A percentile compares a stretch with the other conserved stretches of the same genome.
Evolutionary conservation across 2,113 vertebrate species (phyloP).

Genomic region (Pyxicephalus adspersus): DNA sequence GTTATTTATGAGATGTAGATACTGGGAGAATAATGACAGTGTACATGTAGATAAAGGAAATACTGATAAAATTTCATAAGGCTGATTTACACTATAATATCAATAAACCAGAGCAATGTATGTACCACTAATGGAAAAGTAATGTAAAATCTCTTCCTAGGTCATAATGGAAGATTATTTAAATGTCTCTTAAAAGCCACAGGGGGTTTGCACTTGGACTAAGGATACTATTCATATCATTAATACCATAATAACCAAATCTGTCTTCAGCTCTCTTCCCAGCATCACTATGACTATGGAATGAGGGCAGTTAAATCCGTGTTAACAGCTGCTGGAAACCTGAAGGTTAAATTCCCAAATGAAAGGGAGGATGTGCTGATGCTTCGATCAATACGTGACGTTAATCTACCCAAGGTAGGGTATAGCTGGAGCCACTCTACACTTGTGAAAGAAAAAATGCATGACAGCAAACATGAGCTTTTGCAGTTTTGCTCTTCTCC

Average conservation of each 20-base stretch:
- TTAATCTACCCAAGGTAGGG: conserved; percentile 69
- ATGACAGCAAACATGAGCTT: conserved; percentile 30
- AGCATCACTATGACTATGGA: conserved; percentile 62
- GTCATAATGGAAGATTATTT: too few species aligned
- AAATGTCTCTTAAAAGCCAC: too few species aligned
- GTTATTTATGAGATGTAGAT: too few species aligned
- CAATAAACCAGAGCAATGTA: too few species aligned
- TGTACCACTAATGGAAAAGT: too few species aligned
- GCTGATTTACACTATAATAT: too few species aligned
- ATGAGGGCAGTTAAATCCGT: conserved; percentile 65
- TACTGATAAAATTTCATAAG: too few species aligned
- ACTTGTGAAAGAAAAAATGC: conserved; percentile 9
- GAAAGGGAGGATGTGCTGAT: conserved; percentile 58
- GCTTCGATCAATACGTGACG: conserved; percentile 59
- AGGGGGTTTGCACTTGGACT: too few species aligned
- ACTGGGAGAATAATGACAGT: too few species aligned
- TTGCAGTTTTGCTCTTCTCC: conserved; percentile 19
- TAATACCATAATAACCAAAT: not conserved
- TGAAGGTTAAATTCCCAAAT: conserved; percentile 66
- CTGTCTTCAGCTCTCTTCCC: conserved; percentile 45
- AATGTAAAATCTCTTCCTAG: too few species aligned
- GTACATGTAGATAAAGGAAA: too few species aligned
- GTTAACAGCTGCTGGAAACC: conserved; percentile 62
- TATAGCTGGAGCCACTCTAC: conserved; percentile 22
- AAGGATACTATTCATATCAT: not conserved